Evolutionary conservation across 2,888 invertebrate species (phyloP).

Genomic region (Cryptops parisi): DNA sequence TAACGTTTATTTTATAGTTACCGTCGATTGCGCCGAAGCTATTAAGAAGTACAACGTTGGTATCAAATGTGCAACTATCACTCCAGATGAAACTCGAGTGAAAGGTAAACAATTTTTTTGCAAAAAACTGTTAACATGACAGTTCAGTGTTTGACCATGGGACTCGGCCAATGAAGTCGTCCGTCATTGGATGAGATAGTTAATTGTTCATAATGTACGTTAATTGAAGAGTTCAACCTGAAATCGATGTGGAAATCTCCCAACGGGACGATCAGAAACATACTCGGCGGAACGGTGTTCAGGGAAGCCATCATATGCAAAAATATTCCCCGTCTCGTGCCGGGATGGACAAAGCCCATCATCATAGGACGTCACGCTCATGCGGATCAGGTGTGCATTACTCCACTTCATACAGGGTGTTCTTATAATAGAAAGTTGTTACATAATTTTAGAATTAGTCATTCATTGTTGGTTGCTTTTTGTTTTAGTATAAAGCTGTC

Average conservation of each 20-base stretch:
- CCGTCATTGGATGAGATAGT: too few species aligned
- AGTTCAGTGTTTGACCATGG: too few species aligned
- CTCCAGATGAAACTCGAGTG: conserved; percentile 92
- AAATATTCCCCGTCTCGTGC: conserved; percentile 85
- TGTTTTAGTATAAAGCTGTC: conserved; percentile 65
- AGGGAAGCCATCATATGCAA: conserved; percentile 42
- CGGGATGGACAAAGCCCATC: conserved; percentile 90
- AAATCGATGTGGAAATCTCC: conserved; percentile 34
- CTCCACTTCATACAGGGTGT: too few species aligned
- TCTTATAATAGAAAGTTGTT: too few species aligned
- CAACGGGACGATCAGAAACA: conserved; percentile 42
- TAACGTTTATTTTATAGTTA: too few species aligned
- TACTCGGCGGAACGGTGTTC: conserved; percentile 41
- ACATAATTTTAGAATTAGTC: too few species aligned
- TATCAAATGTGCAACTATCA: conserved; percentile 95
- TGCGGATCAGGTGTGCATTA: conserved; percentile 60
- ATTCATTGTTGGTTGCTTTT: neutral
- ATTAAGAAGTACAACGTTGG: conserved; percentile 95
- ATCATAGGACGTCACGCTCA: conserved; percentile 98
- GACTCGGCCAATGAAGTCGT: too few species aligned
- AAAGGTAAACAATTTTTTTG: conserved; percentile 38
- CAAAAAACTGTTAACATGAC: too few species aligned
- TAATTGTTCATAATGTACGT: too few species aligned
- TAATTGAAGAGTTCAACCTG: neutral
- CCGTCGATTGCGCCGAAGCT: conserved; percentile 91